These are phyloP conservation scores for Drosophila micromelanica DNA, from an alignment of 1,140 invertebrate genomes.

Conservation along the genomic window DNA sequence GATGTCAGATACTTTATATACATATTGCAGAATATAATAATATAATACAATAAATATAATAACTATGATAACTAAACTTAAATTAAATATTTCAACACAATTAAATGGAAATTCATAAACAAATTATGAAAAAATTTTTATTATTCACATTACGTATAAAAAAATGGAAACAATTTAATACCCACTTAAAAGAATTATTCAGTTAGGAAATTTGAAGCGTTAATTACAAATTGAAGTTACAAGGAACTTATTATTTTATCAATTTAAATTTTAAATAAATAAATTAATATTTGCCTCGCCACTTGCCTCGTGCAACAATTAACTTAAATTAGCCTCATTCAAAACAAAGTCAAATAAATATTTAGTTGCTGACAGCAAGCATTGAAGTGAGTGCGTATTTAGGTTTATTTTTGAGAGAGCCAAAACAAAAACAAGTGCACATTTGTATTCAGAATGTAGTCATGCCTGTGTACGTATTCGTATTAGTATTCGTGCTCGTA, in stretches of 20 bases:
- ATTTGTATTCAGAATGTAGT: slow-evolving; percentile 14
- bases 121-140: too few relatives aligned
- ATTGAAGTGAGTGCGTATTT: neutral
- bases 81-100: too few relatives aligned
- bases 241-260: neutral
- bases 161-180: too few relatives aligned
- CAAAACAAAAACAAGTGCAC: slow-evolving; percentile 2
- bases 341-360: neutral
- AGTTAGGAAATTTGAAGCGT: too few relatives aligned
- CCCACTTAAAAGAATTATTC: too few relatives aligned
- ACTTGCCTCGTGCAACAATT: neutral
- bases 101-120: too few relatives aligned
- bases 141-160: too few relatives aligned
- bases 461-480: slow-evolving; percentile 5
- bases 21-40: too few relatives aligned
- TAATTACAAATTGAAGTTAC: neutral
- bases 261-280: neutral
- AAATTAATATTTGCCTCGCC: neutral
- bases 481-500: neutral
- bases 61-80: too few relatives aligned
- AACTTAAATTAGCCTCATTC: neutral
- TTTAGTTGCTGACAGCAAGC: slow-evolving; percentile 3
- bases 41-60: too few relatives aligned
- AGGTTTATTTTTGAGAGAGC: neutral
- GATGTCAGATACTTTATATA: too few relatives aligned